Evolutionary conservation across 2,797 vertebrate genomes (phyloP).

Genomic region (Micrastur ruficollis): DNA sequence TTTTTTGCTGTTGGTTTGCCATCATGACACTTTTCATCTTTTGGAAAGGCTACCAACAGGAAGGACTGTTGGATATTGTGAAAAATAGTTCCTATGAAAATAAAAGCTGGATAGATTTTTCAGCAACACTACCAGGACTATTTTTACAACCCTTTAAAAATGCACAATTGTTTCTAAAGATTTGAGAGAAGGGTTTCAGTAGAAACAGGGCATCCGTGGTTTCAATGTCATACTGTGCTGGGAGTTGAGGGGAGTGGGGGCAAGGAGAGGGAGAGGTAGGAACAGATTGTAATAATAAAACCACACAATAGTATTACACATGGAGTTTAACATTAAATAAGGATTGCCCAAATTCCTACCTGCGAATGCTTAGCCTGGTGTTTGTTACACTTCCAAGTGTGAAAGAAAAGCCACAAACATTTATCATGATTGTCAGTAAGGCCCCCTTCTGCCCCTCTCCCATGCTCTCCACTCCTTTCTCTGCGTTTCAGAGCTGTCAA

Average conservation of each 20-base stretch:
- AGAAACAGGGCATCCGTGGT: not conserved
- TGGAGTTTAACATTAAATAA: slow-evolving; percentile 23
- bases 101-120: not conserved
- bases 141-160: not conserved
- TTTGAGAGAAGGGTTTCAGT: not conserved
- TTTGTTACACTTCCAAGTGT: slow-evolving; percentile 55
- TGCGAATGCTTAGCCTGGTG: slow-evolving; percentile 25
- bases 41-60: not conserved
- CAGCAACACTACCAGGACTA: not conserved
- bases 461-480: not conserved
- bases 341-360: slow-evolving; percentile 44
- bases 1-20: not conserved
- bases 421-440: slow-evolving; percentile 58
- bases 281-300: slow-evolving; percentile 65
- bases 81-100: not conserved
- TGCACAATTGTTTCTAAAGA: not conserved
- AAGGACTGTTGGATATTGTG: not conserved
- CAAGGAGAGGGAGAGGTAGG: not conserved
- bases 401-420: slow-evolving; percentile 59
- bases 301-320: slow-evolving; percentile 40
- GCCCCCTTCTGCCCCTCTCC: slow-evolving; percentile 6
- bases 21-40: not conserved
- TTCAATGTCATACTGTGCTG: not conserved
- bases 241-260: not conserved
- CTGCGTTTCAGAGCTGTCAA: slow-evolving; percentile 14